Base-by-base conservation (phyloP, 2,113 vertebrate species). In the Tragelaphus buxtoni region DNA sequence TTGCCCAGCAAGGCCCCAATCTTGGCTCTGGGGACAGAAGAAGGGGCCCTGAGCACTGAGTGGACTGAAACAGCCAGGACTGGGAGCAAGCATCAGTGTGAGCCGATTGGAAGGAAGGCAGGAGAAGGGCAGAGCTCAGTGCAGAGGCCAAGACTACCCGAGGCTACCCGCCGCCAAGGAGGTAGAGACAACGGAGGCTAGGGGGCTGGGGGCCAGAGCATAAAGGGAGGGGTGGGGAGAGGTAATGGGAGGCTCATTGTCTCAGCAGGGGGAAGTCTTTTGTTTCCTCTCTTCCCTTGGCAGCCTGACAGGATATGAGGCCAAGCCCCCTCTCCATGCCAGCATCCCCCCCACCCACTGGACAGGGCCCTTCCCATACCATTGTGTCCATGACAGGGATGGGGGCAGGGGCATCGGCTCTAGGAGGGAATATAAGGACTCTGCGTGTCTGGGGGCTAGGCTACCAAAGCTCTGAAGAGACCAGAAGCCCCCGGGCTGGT, bases 291-390 rank as follows among this genome's bases (percentile, higher is more conserved):
- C 97, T 97, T 97, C 97, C 94, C 97, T 97, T 95, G 94, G 94
- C 98, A 97, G 96, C 79, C 94, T 97, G 97, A 97, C 97, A 98
- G 98, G 98, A 98, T 98, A 96, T 98, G 98, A 98, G 96, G 95
- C 97, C 98, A 97, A 98, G 98, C 97, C 98, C 98, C 97, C 96
- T 95, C 94, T 87, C 96, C 87, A 97, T 96, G 97, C 97, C 98
- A 97, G 95, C 91, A 98, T 86, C 97, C 95, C 96, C 96, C 88
- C 97, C 97, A 92, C 97, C 93, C 92, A 97, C 97, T 97, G 97
- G 94, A 96, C 95, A 4, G 76, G 86, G 92, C 72, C 83, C 51
- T 96, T 89, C 82, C 93, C 95, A 94, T 90, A 83, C 91, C 60
- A 96, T 97, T 98, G 92, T 96, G 69, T 94, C 90, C 45, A 24